Base-by-base conservation (phyloP, 2,797 vertebrate species). In the Distichodus sexfasciatus region DNA sequence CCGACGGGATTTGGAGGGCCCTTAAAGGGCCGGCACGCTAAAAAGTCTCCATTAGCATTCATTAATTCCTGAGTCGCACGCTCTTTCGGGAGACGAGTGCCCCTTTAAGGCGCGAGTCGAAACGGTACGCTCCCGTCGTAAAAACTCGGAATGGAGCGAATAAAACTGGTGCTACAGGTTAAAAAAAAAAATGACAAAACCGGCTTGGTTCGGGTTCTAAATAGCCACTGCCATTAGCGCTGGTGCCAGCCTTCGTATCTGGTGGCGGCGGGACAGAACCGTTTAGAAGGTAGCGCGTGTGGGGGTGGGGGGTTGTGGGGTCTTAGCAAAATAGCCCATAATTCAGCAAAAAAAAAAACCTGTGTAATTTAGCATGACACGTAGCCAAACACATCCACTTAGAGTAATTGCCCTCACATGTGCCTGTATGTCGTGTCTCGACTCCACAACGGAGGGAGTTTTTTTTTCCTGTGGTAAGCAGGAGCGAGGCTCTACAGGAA, bases 341-440 rank as follows among this genome's bases (percentile, higher is more conserved):
- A 77, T 75, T 75, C 55, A 72, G 73, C n/a, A n/a, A n/a, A n/a
- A n/a, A n/a, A n/a, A n/a, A n/a, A 79, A 67, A 51, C 71, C 50
- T 40, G 70, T 71, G 76, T 83, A 85, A 85, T 87, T 84, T 77
- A 74, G 71, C 81, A 71, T 75, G 77, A 84, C 79, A 81, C 79
- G 83, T 77, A 82, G 74, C 82, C 76, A 75, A 85, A 87, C 74
- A 81, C 71, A 76, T 71, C 75, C 82, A 81, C 81, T 86, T 79
- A 73, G 76, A 71, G 76, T 90, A 88, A 89, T 87, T 75, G 70
- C 73, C 81, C 79, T 87, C 88, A 84, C 64, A 78, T 88, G 87
- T 76, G 78, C 72, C 28, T 77, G 61, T 68, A 69, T 78, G 57
- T 82, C 77, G 60, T 74, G 71, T 72, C 19, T 29, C 46, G 0